Evolutionary conservation across 2,888 invertebrate species (phyloP), one percentile per base, ranked within the genome.

Genomic region (Dione vanillae): DNA sequence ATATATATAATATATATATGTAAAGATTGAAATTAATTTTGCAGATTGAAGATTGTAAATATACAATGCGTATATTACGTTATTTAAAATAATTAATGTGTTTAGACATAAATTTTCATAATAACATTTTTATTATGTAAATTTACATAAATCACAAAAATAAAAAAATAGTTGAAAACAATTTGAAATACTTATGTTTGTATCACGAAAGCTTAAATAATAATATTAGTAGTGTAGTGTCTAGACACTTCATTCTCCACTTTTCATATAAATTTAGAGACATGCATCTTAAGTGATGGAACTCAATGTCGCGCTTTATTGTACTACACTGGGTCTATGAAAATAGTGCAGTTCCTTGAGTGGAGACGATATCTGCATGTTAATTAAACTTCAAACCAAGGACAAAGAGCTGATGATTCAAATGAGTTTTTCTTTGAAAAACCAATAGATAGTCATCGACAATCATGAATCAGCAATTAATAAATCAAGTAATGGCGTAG

Each of bases 371-470:
- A 49, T 19, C 1, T 37, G 9, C 35, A 40, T 16, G 10, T 56
- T 56, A 37, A 56, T 56, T 40, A 56, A 40, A 56, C 37, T 40
- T 16, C 35, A 54, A 37, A 54, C 37, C 56, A 16, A 54, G 35
- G 37, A 56, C 56, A 56, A 56, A 56, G 37, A 16, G 16, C 16
- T 16, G 56, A 56, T 56, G 56, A 56, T 16, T 56, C 56, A 56
- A 56, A 56, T 37, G 37, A 56, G 37, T 56, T 49, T 11, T 49
- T 56, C 56, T 56, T 16, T 9, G 56, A 56, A 56, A 54, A 35
- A 56, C 16, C 56, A 11, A 56, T 56, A 56, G 56, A 56, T 56
- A 37, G 56, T 56, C 40, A 56, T 56, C 56, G 16, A 11, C 12
- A 12, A 11, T 56, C 37, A 56, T 56, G 40, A 56, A 56, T 37